Evolutionary conservation across 1,140 invertebrate genomes (phyloP).

Genomic region (Phymorhynchus buccinoides): DNA sequence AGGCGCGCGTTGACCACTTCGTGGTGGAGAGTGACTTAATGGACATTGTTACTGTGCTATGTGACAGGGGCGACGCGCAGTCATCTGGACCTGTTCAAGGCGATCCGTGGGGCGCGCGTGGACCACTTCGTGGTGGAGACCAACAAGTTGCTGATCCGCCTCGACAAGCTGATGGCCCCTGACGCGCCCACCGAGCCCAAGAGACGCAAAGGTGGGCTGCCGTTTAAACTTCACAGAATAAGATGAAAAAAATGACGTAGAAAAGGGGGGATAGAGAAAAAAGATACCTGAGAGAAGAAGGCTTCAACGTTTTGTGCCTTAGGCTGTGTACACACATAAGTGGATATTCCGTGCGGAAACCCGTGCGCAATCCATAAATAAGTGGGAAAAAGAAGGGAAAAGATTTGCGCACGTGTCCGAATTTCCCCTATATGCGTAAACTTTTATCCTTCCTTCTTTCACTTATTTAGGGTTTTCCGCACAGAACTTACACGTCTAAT

Average conservation of each 20-base stretch:
- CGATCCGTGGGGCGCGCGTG: constrained; percentile 81
- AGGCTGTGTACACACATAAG: no score
- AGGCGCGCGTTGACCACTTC: constrained; percentile 85
- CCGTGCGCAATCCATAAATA: no score
- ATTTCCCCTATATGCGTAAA: no score
- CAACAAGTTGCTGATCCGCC: constrained; percentile 93
- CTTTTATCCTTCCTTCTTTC: no score
- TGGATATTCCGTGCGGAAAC: no score
- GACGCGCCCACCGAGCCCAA: constrained; percentile 86
- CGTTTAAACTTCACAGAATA: no score
- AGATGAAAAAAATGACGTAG: neutral
- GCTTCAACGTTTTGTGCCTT: no score
- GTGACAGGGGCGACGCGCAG: constrained; percentile 78
- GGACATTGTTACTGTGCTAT: neutral
- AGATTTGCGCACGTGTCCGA: no score
- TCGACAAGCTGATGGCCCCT: constrained; percentile 88
- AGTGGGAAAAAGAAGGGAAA: no score
- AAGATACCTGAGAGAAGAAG: neutral
- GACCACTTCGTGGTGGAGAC: constrained; percentile 94
- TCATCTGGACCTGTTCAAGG: constrained; percentile 86
- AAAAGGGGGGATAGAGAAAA: neutral
- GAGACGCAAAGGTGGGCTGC: constrained; percentile 83
- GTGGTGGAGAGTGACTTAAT: constrained; percentile 87
- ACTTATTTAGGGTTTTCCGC: no score
- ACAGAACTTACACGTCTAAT: no score